phyloP scores from a whole-genome alignment of 2,888 invertebrate species.

The Phengaris arion region DNA sequence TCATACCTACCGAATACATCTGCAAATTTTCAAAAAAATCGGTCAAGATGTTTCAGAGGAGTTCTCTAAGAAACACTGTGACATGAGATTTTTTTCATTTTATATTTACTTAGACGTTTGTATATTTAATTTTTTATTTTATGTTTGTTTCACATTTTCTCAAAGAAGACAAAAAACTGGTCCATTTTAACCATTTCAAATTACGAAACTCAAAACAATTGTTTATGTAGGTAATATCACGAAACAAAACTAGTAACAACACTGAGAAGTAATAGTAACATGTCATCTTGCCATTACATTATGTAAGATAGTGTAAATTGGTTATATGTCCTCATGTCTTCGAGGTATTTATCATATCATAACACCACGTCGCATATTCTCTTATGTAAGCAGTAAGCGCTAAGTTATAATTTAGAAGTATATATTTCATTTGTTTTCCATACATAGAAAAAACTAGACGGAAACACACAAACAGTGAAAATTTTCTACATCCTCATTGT shows the following conservation, averaged over 20 bases:
- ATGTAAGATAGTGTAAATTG: conserved; percentile 8
- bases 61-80: too few relatives aligned
- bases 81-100: too few relatives aligned
- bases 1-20: too few relatives aligned
- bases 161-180: neutral
- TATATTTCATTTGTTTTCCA: neutral
- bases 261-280: conserved; percentile 1
- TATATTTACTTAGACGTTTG: neutral
- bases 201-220: neutral
- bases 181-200: neutral
- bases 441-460: neutral
- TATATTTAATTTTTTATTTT: neutral
- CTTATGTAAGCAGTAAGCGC: neutral
- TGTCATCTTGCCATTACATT: conserved; percentile 1
- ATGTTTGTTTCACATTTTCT: neutral
- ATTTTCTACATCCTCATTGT: conserved; percentile 15
- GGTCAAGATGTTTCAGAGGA: too few relatives aligned
- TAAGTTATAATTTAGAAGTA: neutral
- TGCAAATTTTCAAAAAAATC: too few relatives aligned
- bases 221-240: neutral
- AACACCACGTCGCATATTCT: neutral
- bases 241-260: neutral
- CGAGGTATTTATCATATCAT: conserved; percentile 2
- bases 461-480: neutral
- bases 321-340: conserved; percentile 3